Conservation (phyloP, 2,888 invertebrate species). For the Lasioglossum leucozonium region DNA sequence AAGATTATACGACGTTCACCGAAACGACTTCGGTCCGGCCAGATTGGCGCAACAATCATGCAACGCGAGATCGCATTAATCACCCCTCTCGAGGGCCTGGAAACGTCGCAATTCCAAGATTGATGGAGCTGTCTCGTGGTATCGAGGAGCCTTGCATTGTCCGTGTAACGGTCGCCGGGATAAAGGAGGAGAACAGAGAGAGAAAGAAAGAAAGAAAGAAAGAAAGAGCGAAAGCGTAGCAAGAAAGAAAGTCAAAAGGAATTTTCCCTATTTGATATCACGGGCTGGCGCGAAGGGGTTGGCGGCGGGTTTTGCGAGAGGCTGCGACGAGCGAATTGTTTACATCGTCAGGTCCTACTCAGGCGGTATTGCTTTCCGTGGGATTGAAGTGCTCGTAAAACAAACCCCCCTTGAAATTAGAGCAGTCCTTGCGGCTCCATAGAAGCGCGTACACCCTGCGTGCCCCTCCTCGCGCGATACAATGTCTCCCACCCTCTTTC, state of each 20-base stretch:
- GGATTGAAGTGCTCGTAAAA: slow-evolving; percentile 80
- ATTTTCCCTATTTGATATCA: slow-evolving; percentile 56
- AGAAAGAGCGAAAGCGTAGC: neutral
- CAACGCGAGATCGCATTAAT: slow-evolving; percentile 25
- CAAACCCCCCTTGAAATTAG: slow-evolving; percentile 80
- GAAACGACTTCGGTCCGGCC: neutral
- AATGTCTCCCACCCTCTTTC: slow-evolving; percentile 60
- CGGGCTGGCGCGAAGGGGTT: neutral
- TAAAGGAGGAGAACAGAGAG: neutral
- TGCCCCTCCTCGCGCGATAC: slow-evolving; percentile 69
- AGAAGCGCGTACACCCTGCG: slow-evolving; percentile 43
- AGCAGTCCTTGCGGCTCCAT: slow-evolving; percentile 75
- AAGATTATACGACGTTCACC: neutral
- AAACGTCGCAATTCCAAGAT: slow-evolving; percentile 47
- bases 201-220: neutral
- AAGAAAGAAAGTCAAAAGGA: slow-evolving; percentile 45
- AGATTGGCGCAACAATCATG: neutral
- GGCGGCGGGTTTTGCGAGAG: neutral
- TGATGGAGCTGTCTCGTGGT: slow-evolving; percentile 22
- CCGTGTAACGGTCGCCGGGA: slow-evolving; percentile 45
- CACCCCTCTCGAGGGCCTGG: slow-evolving; percentile 22
- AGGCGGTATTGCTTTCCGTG: slow-evolving; percentile 76
- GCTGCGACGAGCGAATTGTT: slow-evolving; percentile 61
- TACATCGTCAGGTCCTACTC: slow-evolving; percentile 75
- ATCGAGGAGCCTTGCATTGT: slow-evolving; percentile 33